A percentile compares a stretch with the other conserved stretches of the same genome.
Evolutionary conservation across 1,140 invertebrate genomes (phyloP).

Genomic region (Drosophila sp.): DNA sequence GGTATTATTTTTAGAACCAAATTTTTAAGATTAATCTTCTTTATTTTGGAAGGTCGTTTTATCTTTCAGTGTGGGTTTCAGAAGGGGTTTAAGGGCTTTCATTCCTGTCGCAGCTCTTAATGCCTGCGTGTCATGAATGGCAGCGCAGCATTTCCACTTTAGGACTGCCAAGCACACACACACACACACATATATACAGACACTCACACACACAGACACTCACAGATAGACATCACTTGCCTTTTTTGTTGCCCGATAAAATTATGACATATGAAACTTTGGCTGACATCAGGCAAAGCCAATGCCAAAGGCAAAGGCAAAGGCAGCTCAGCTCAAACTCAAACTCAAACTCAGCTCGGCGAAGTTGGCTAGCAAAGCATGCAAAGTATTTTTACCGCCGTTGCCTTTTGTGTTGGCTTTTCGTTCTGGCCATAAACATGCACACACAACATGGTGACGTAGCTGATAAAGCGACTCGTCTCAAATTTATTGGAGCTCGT

Average conservation of each 20-base stretch:
- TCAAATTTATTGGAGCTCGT: slow-evolving; percentile 65
- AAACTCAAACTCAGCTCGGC: too few species aligned
- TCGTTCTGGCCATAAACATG: slow-evolving; percentile 76
- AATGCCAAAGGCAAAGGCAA: slow-evolving; percentile 45
- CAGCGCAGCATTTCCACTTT: slow-evolving; percentile 79
- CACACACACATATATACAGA: slow-evolving; percentile 11
- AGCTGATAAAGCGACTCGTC: slow-evolving; percentile 69
- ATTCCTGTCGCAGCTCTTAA: slow-evolving; percentile 70
- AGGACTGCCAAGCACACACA: slow-evolving; percentile 49
- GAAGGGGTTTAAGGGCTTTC: slow-evolving; percentile 8
- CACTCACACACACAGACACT: slow-evolving; percentile 32
- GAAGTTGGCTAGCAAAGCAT: slow-evolving; percentile 37
- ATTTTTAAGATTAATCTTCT: too few species aligned
- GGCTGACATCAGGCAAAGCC: slow-evolving; percentile 65
- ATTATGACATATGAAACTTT: slow-evolving; percentile 83
- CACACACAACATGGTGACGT: slow-evolving; percentile 68
- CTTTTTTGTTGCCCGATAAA: slow-evolving; percentile 78
- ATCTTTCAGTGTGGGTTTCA: too few species aligned
- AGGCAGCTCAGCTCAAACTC: slow-evolving; percentile 21
- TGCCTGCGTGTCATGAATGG: slow-evolving; percentile 81
- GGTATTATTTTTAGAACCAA: too few species aligned
- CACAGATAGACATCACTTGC: slow-evolving; percentile 48
- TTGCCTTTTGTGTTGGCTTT: slow-evolving; percentile 48
- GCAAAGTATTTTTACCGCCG: slow-evolving; percentile 60
- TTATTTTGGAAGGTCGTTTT: too few species aligned